Conservation (phyloP, 2,888 invertebrate species). For the Yponomeuta sedellus region DNA sequence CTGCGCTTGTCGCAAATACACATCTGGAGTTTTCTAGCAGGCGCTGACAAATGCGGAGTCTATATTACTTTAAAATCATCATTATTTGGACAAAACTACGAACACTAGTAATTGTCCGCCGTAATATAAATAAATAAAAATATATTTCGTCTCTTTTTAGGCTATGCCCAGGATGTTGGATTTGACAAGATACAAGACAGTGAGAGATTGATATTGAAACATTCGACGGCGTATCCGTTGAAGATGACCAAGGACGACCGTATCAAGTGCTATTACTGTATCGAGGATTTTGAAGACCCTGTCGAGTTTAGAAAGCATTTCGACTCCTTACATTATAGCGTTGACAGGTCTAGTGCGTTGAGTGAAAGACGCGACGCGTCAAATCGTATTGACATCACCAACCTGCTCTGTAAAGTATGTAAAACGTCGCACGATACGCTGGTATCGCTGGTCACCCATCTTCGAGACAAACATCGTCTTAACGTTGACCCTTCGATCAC, state of each 20-base stretch:
- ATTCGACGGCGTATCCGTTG: slow-evolving; percentile 8
- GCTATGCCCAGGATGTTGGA: background rate
- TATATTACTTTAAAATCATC: too few relatives aligned
- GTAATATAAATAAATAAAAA: background rate
- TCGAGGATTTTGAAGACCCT: background rate
- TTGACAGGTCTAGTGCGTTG: background rate
- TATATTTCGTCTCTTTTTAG: slow-evolving; percentile 1
- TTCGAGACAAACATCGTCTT: slow-evolving; percentile 22
- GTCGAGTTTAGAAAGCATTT: slow-evolving; percentile 3
- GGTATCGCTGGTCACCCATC: slow-evolving; percentile 22
- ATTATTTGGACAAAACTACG: too few relatives aligned
- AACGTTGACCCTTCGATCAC: slow-evolving; percentile 14
- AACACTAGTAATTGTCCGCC: too few relatives aligned
- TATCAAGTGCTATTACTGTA: slow-evolving; percentile 9
- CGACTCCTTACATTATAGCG: background rate
- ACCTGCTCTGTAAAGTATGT: slow-evolving; percentile 9
- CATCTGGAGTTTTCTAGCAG: too few relatives aligned
- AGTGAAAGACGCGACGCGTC: background rate
- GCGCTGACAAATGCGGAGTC: too few relatives aligned
- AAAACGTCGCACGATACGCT: slow-evolving; percentile 14
- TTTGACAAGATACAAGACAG: background rate
- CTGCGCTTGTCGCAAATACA: too few relatives aligned
- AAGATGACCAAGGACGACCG: background rate
- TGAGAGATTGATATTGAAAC: slow-evolving; percentile 1
- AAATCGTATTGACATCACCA: slow-evolving; percentile 8